Base-by-base conservation (phyloP, 2,797 vertebrate species). In the Eulemur coronatus region DNA sequence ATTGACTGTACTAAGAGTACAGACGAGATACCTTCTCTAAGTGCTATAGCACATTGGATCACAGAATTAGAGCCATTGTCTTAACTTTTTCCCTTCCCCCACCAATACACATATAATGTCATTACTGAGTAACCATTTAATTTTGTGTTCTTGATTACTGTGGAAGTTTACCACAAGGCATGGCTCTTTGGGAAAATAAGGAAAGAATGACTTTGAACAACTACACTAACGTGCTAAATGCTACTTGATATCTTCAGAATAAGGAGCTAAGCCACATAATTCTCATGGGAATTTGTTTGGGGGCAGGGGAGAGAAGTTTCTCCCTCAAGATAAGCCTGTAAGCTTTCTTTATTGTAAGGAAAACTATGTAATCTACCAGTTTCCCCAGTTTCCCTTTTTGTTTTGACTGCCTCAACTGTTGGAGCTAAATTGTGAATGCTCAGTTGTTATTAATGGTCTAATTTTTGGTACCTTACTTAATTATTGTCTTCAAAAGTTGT, bases 401-500 rank as follows among this genome's bases (percentile, higher is more conserved):
- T 89, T 88, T 87, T 72, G 35, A 91, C 46, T 81, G 9, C 20
- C 79, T 95, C 41, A 10, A 43, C 85, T 72, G 28, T 81, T 78
- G 84, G 50, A 82, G 65, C 8, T 73, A 84, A 92, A 70, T 9
- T 17, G 17, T 88, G 15, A 82, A 89, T 41, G 5, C 33, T 78
- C 69, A 70, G 4, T 85, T 86, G 20, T 80, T 84, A 80, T 9
- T 94, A 26, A 75, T 50, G 41, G 65, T 79, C 46, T 50, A 41
- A 55, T 59, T 75, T 70, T 69, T 46, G 35, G 30, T 93, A 28
- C 11, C 30, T 85, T 48, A 14, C 38, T 35, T 78, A 76, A 57
- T 55, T 93, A n/a, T 81, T 95, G 33, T 26, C 15, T 95, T 85
- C 59, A 46, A 88, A 87, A n/a, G 80, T 38, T 76, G n/a, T 85